Evolutionary conservation across 2,888 invertebrate species (phyloP).

Genomic region (Ichneumoninae sp.): DNA sequence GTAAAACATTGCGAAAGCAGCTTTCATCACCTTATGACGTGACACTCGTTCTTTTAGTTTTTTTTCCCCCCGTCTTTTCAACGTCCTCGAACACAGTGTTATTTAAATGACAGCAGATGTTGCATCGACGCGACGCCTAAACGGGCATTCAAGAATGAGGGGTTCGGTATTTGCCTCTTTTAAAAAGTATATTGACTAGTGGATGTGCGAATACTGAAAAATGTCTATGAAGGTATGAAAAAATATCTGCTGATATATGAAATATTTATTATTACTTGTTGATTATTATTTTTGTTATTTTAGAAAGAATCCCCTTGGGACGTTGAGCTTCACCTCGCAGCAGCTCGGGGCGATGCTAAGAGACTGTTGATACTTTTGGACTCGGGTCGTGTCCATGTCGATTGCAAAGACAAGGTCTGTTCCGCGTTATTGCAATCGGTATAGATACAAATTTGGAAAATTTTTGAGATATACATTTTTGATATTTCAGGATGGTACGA

Average conservation of each 20-base stretch:
- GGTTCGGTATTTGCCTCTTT: conserved; percentile 33
- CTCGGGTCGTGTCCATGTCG: conserved; percentile 97
- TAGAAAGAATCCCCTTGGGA: conserved; percentile 97
- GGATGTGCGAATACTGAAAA: conserved; percentile 33
- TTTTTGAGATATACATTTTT: background rate
- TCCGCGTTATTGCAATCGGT: background rate
- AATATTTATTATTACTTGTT: background rate
- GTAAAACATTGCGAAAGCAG: conserved; percentile 41
- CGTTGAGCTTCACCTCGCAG: conserved; percentile 96
- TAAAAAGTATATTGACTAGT: background rate
- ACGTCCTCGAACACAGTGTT: conserved; percentile 14
- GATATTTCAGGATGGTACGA: conserved; percentile 93
- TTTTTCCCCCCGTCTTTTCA: background rate
- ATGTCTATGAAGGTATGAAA: conserved; percentile 75
- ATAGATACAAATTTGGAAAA: background rate
- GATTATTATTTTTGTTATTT: conserved; percentile 71
- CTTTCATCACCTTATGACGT: conserved; percentile 56
- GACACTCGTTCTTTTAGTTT: conserved; percentile 47
- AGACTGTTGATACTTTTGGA: conserved; percentile 92
- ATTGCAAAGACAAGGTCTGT: conserved; percentile 95
- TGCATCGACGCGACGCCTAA: conserved; percentile 41
- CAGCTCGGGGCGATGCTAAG: conserved; percentile 93
- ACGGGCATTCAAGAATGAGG: conserved; percentile 64
- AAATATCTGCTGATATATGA: conserved; percentile 1
- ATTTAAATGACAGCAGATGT: conserved; percentile 44